Evolutionary conservation across 2,888 invertebrate species (phyloP), one percentile per base, ranked within the genome.

Genomic region (Sussaba pulchella): DNA sequence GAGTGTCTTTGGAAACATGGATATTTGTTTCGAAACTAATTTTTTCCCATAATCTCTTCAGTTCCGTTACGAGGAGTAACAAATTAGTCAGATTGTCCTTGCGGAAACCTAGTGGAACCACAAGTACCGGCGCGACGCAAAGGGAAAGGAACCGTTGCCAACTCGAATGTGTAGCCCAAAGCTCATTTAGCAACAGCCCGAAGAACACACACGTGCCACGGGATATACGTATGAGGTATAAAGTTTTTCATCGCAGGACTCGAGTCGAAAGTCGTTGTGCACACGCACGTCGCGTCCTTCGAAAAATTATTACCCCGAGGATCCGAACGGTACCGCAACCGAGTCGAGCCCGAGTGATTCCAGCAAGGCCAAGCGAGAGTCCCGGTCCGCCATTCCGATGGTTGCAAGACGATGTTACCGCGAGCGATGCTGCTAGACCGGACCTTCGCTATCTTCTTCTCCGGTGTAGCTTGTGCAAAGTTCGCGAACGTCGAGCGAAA

Each of bases 321-420:
- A 77, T 77, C 54, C 70, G 70, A 78, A 81, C 81, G 81, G 81
- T 81, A 81, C 47, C 66, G 47, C 12, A 57, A 63, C 31, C 61
- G 50, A n/a, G 24, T 57, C 45, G 54, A 31, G n/a, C n/a, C n/a
- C 52, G 63, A 41, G 39, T 39, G 69, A 78, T 77, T 73, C 45
- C 59, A 71, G 70, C 81, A 81, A 81, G 81, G 81, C 77, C 81
- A 45, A 71, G 45, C 69, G 81, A 77, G 77, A 81, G 77, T 52
- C 54, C 72, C 63, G 76, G 76, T 76, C 47, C 80, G 80, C 72
- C 76, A 63, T 75, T 71, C 66, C 71, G 45, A 80, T 75, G 71
- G 70, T 26, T 54, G 26, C 70, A 70, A 54, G 75, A 75, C 63
- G 66, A 19, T 57, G 54, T 31, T 59, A 36, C 45, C 31, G 67